These are phyloP conservation scores for Phymastichus coffea DNA, from an alignment of 1,140 invertebrate genomes.

Conservation along the genomic window DNA sequence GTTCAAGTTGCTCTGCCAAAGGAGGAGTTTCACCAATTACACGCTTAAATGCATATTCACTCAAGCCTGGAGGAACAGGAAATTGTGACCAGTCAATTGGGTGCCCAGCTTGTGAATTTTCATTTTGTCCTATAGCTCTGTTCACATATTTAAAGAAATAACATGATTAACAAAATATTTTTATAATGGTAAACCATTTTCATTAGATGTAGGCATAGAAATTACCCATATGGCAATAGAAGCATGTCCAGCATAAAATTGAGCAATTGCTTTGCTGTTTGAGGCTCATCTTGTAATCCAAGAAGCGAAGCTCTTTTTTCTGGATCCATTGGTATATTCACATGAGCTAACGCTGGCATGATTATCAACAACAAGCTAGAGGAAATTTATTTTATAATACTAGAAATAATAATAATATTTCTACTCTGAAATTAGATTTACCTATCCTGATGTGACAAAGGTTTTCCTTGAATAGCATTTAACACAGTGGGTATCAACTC, in stretches of 20 bases:
- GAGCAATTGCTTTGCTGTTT: slow-evolving; percentile 68
- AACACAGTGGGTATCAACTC: slow-evolving; percentile 75
- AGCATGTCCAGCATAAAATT: slow-evolving; percentile 81
- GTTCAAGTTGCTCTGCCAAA: slow-evolving; percentile 79
- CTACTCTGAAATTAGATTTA: slow-evolving; percentile 44
- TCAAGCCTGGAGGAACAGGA: slow-evolving; percentile 77
- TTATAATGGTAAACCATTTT: too few relatives aligned
- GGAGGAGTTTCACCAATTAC: slow-evolving; percentile 74
- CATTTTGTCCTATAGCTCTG: slow-evolving; percentile 39
- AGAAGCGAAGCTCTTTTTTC: slow-evolving; percentile 64
- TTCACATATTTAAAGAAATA: slow-evolving; percentile 24
- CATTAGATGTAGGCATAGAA: too few relatives aligned
- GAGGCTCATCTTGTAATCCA: slow-evolving; percentile 60
- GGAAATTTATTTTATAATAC: slow-evolving; percentile 36
- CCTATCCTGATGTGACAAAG: slow-evolving; percentile 84
- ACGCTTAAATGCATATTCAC: slow-evolving; percentile 75
- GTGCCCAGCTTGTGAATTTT: slow-evolving; percentile 43
- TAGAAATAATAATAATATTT: slow-evolving; percentile 15
- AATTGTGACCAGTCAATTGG: slow-evolving; percentile 55
- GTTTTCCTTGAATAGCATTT: slow-evolving; percentile 77
- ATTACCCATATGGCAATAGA: slow-evolving; percentile 82
- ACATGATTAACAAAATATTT: slow-evolving; percentile 4
- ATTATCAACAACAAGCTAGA: slow-evolving; percentile 78
- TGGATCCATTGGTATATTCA: slow-evolving; percentile 67
- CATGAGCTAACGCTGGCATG: slow-evolving; percentile 74